Conservation (phyloP, 2,113 vertebrate species). For the Nothoprocta perdicaria region DNA sequence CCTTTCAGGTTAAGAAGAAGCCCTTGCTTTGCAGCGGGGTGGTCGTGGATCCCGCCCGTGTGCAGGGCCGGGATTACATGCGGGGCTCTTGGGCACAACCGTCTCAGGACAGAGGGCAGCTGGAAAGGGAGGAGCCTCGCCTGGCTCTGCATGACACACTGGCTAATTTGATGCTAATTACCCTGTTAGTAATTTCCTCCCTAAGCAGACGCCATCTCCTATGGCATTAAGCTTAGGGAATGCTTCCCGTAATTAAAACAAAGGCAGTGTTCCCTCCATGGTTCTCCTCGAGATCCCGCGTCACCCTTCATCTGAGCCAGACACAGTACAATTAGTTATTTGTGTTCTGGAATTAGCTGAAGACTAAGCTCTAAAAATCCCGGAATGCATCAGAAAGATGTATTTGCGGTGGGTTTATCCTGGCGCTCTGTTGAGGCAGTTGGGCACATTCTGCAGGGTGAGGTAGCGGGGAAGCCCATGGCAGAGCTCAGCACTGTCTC, state of each 20-base stretch:
- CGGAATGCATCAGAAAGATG: not conserved
- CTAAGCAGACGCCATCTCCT: not conserved
- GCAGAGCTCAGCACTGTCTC: not conserved
- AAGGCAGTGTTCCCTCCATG: not conserved
- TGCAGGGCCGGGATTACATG: not conserved
- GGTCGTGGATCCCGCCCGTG: not conserved
- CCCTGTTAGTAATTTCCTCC: constrained; percentile 31
- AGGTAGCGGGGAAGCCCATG: not conserved
- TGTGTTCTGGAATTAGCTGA: constrained; percentile 24
- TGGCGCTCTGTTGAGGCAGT: not conserved
- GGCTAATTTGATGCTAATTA: constrained; percentile 39
- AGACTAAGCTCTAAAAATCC: constrained; percentile 24
- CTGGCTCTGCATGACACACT: not conserved
- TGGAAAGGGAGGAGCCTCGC: not conserved
- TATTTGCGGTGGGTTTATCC: constrained; percentile 4
- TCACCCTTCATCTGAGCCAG: not conserved
- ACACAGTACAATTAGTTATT: not conserved
- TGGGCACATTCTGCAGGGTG: not conserved
- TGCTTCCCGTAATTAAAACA: not conserved
- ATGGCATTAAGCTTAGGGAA: not conserved
- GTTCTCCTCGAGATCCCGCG: not conserved
- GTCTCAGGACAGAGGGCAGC: constrained; percentile 47
- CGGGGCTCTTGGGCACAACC: not conserved
- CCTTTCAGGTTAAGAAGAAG: not conserved
- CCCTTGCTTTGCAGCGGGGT: not conserved